A percentile compares a stretch with the other conserved stretches of the same genome.
Conservation (phyloP, 2,888 invertebrate species). For the Augiades crinisus region DNA sequence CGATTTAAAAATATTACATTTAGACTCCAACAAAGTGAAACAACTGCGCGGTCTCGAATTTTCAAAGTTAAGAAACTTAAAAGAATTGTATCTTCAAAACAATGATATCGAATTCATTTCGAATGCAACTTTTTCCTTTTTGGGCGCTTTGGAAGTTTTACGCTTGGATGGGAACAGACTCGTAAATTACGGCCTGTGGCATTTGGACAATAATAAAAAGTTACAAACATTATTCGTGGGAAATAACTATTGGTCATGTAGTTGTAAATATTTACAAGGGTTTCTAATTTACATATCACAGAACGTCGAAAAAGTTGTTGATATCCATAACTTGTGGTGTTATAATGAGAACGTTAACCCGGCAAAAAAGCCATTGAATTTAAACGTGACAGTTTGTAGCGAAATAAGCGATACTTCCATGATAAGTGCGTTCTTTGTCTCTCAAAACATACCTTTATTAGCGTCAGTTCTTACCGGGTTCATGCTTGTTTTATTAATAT, state of each 20-base stretch:
- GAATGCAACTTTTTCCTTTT: constrained; percentile 89
- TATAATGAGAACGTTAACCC: constrained; percentile 85
- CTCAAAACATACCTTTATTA: constrained; percentile 91
- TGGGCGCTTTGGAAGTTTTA: constrained; percentile 90
- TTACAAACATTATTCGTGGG: constrained; percentile 89
- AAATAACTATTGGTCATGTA: constrained; percentile 93
- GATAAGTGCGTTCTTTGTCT: constrained; percentile 90
- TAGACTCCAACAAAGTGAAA: constrained; percentile 92
- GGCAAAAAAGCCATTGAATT: constrained; percentile 87
- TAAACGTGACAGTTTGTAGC: constrained; percentile 92
- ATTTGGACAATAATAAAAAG: constrained; percentile 86
- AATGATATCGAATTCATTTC: constrained; percentile 90
- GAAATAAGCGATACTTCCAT: constrained; percentile 91
- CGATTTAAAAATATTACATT: constrained; percentile 89
- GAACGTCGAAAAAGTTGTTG: constrained; percentile 88
- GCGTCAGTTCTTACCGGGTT: constrained; percentile 89
- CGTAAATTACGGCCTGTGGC: constrained; percentile 90
- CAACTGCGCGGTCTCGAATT: constrained; percentile 91
- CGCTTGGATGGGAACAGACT: constrained; percentile 93
- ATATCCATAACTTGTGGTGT: constrained; percentile 88
- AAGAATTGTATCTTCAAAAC: constrained; percentile 93
- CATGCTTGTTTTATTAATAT: constrained; percentile 88
- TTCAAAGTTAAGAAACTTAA: constrained; percentile 88
- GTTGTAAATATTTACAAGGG: constrained; percentile 93
- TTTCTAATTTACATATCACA: constrained; percentile 90